Conservation (phyloP, 2,797 vertebrate genomes). For the Rachycentron canadum region DNA sequence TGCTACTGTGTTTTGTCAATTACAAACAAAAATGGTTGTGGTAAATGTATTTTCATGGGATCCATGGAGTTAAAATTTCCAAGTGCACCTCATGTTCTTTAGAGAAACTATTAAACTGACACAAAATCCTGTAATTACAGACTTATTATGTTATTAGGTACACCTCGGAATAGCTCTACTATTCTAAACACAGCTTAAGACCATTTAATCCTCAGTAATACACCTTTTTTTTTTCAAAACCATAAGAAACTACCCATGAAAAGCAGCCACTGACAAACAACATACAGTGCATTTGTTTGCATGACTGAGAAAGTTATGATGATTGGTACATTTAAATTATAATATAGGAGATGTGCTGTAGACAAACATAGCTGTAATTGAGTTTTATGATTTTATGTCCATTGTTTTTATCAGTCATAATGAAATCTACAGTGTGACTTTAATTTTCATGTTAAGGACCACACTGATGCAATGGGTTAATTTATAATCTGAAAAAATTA, state of each 20-base stretch:
- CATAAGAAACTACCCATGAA: constrained; percentile 38
- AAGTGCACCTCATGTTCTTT: constrained; percentile 9
- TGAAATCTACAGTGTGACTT: too few relatives aligned
- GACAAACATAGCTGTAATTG: too few relatives aligned
- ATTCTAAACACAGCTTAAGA: constrained; percentile 37
- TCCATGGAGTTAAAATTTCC: constrained; percentile 8
- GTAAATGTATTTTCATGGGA: not conserved
- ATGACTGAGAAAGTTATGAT: not conserved
- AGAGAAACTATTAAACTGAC: constrained; percentile 24
- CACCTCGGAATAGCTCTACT: constrained; percentile 34
- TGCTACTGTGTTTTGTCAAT: not conserved
- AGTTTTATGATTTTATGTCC: too few relatives aligned
- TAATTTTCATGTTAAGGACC: too few relatives aligned
- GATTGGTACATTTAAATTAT: constrained; percentile 3
- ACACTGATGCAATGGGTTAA: too few relatives aligned
- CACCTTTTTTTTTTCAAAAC: constrained; percentile 21
- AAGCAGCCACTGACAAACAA: constrained; percentile 10
- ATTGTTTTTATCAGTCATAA: too few relatives aligned
- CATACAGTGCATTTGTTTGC: constrained; percentile 20
- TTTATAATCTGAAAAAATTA: too few relatives aligned
- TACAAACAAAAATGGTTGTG: not conserved
- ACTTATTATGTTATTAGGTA: constrained; percentile 36
- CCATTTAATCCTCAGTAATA: constrained; percentile 53
- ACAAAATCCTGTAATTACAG: constrained; percentile 47
- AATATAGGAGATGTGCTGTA: constrained; percentile 14